Conservation (phyloP, 2,113 vertebrate species). For the Hucho hucho region DNA sequence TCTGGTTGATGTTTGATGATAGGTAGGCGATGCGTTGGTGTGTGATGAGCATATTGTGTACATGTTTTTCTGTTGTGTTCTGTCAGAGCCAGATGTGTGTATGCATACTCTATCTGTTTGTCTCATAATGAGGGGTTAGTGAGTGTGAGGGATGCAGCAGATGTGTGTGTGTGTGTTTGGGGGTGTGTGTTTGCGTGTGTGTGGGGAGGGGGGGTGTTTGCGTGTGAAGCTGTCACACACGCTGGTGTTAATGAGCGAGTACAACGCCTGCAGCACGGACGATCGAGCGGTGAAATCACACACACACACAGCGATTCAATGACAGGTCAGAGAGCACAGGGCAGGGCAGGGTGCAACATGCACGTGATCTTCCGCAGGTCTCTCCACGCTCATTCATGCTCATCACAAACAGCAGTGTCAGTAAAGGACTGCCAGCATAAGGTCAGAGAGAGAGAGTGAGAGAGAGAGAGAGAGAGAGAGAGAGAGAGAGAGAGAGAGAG, state of each 20-base stretch:
- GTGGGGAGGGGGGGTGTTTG: not conserved
- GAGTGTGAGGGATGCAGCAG: not conserved
- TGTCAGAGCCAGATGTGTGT: not conserved
- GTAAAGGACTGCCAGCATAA: no score
- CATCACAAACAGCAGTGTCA: no score
- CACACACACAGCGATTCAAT: slow-evolving; percentile 28
- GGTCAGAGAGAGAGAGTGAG: no score
- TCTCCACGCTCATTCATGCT: no score
- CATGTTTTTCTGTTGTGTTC: not conserved
- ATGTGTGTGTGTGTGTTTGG: not conserved
- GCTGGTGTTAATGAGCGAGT: not conserved
- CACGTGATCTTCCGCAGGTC: no score
- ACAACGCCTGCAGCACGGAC: not conserved
- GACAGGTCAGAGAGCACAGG: slow-evolving; percentile 35
- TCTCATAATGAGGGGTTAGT: not conserved
- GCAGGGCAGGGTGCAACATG: not conserved
- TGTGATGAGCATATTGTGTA: slow-evolving; percentile 3
- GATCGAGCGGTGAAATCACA: not conserved
- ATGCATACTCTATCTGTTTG: not conserved
- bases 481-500: no score
- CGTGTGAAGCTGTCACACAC: not conserved
- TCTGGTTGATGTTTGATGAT: no score
- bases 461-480: no score
- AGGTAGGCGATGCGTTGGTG: not conserved
- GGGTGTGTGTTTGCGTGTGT: no score